Percentiles rank a stretch among this genome's conserved stretches.
Evolutionary conservation across 2,113 vertebrate genomes (phyloP).

Genomic region (Rhizomys pruinosus): DNA sequence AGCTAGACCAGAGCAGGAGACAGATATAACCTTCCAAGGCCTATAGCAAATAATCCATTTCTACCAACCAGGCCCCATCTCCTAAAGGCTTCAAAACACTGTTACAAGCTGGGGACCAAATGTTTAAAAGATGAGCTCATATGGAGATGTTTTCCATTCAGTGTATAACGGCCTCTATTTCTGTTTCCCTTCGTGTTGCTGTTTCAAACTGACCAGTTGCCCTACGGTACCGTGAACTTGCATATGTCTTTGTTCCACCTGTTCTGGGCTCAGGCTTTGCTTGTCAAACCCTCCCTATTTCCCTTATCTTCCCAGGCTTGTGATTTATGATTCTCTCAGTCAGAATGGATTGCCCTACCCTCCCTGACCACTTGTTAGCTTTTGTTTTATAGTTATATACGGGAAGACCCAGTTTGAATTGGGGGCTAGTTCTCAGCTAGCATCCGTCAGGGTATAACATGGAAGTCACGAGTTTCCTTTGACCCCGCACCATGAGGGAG

Average conservation of each 20-base stretch:
- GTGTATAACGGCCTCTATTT: not conserved
- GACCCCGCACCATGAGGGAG: no score
- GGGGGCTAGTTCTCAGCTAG: no score
- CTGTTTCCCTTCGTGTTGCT: not conserved
- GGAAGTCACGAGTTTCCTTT: no score
- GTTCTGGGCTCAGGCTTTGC: not conserved
- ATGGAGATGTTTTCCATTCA: not conserved
- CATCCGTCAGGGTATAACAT: no score
- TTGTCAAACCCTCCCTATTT: not conserved
- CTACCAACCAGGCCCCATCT: not conserved
- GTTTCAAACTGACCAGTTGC: not conserved
- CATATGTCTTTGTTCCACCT: fast-evolving
- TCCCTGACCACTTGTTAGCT: not conserved
- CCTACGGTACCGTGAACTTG: not conserved
- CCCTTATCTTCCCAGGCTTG: not conserved
- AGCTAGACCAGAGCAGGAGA: not conserved
- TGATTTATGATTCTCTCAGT: not conserved
- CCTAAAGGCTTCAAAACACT: not conserved
- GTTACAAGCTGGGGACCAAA: not conserved
- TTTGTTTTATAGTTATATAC: not conserved
- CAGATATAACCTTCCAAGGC: not conserved
- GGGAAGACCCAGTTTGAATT: no score
- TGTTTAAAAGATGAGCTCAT: not conserved
- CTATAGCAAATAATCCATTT: not conserved
- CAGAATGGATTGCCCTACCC: not conserved